Evolutionary conservation across 1,140 invertebrate species (phyloP), one percentile per base, ranked within the genome.

Genomic region (Heliconius himera): DNA sequence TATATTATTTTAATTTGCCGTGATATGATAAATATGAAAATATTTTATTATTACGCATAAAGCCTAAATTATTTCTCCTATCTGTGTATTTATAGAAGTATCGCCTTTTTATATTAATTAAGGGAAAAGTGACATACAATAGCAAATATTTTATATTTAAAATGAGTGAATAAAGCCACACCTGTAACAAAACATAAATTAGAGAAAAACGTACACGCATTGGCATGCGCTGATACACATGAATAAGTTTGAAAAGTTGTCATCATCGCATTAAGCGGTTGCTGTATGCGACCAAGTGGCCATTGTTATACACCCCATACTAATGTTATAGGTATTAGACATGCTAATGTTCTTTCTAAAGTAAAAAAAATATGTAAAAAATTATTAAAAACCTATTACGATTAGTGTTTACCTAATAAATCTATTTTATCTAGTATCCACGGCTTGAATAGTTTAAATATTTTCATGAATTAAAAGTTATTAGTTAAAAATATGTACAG

Each of bases 211-310:
- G 83, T 82, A 78, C 88, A 90, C 88, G 90, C 90, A 91, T 81
- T 82, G 81, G 77, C 87, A 85, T 88, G 88, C 87, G 87, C 86
- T 85, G 89, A 90, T 88, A 83, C 90, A 90, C 91, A 84, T 88
- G 84, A 85, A 73, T 89, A 85, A 83, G n/a, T 94, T 94, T 93
- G 87, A 94, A 94, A 93, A 92, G 90, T 93, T 92, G 76, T 77
- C 70, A 77, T 77, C 70, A 38, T 77, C 54, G 76, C 76, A 72
- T 77, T 77, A 54, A 71, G 46, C 76, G 46, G 29, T 49, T 76
- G 60, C 71, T 74, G 38, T 76, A 66, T 36, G 60, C 56, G 33
- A 72, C 46, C 70, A 51, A 54, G 66, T 71, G 41, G 22, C 76
- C 76, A 77, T 77, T 76, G 75, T 76, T 49, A 38, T 41, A 76